phyloP scores from a whole-genome alignment of 2,113 vertebrate species.

The Myxocyprinus asiaticus region DNA sequence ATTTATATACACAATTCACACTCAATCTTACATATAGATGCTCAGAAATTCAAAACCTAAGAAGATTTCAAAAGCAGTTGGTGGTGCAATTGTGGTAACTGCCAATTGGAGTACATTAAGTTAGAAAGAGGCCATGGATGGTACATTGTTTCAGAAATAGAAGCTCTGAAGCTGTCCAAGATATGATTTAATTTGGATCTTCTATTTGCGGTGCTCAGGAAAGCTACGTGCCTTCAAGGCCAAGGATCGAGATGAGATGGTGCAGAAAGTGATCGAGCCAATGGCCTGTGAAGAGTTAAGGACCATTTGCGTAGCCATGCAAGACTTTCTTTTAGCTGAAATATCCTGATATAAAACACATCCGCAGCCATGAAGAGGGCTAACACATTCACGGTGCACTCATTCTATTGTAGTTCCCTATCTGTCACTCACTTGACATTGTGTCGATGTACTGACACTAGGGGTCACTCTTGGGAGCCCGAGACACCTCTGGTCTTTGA shows the following conservation, averaged over 20 bases:
- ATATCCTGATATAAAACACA: background rate
- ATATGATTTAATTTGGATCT: background rate
- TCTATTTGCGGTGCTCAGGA: background rate
- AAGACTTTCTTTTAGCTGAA: background rate
- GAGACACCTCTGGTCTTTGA: too few relatives aligned
- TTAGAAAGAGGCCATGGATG: background rate
- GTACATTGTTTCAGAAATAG: slow-evolving; percentile 18
- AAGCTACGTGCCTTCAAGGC: too few relatives aligned
- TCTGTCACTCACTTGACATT: too few relatives aligned
- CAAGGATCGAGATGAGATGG: too few relatives aligned
- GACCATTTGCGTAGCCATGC: too few relatives aligned
- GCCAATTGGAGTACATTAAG: background rate
- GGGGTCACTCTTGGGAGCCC: too few relatives aligned
- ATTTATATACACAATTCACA: slow-evolving; percentile 13
- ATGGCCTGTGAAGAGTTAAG: too few relatives aligned
- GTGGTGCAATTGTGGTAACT: slow-evolving; percentile 6
- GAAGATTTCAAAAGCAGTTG: slow-evolving; percentile 15
- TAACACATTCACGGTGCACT: too few relatives aligned
- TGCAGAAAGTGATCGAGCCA: too few relatives aligned
- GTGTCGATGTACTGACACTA: too few relatives aligned
- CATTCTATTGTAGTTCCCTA: too few relatives aligned
- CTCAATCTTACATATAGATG: background rate
- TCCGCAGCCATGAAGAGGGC: background rate
- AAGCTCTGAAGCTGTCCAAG: background rate
- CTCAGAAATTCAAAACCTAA: background rate